Percentiles rank a stretch among this genome's conserved stretches.
Conservation (phyloP, 2,888 invertebrate genomes). For the Fissipunctia ypsillon region DNA sequence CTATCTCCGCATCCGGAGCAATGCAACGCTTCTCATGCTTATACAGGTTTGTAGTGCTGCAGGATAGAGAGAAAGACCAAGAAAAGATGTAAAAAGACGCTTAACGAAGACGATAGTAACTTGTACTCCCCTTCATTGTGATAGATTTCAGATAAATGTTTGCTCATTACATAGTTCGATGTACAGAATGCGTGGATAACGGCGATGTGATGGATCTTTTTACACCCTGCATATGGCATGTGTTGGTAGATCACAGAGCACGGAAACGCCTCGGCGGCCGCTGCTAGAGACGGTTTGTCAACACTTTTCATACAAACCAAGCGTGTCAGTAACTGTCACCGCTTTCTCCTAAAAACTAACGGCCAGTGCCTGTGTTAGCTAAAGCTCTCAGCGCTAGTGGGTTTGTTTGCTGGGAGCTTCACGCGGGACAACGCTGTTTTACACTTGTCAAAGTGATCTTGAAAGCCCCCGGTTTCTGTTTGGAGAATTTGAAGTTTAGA, state of each 20-base stretch:
- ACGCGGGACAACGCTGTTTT: no score
- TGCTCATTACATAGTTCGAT: not conserved
- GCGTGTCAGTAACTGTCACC: not conserved
- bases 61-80: not conserved
- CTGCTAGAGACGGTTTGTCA: not conserved
- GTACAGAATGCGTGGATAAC: not conserved
- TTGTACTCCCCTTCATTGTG: not conserved
- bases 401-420: no score
- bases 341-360: not conserved
- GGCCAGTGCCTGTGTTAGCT: no score
- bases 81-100: not conserved
- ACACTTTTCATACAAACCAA: not conserved
- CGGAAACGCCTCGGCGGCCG: not conserved
- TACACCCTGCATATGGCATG: no score
- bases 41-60: conserved; percentile 83
- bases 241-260: no score
- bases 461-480: no score
- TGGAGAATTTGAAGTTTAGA: no score
- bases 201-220: no score
- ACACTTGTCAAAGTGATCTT: no score
- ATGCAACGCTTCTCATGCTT: conserved; percentile 86
- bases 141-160: not conserved
- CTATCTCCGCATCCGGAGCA: conserved; percentile 74
- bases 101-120: not conserved
- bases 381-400: no score